Conservation (phyloP, 2,888 invertebrate genomes). For the Prenolepis imparis region DNA sequence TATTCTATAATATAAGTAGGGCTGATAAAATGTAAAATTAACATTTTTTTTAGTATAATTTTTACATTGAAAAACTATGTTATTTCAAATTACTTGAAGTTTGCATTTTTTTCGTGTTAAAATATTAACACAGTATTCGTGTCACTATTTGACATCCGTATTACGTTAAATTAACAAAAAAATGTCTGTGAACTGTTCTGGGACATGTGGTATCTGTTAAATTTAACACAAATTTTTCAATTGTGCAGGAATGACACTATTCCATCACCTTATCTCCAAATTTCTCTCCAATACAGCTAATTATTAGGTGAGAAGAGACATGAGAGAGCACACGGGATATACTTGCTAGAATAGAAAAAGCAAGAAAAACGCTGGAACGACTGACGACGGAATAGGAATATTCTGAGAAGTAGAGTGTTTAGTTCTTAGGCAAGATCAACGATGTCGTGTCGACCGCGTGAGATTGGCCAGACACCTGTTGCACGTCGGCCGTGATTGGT, state of each 20-base stretch:
- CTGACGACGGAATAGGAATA: conserved; percentile 60
- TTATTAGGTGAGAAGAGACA: neutral
- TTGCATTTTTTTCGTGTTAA: too few species aligned
- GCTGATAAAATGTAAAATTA: too few species aligned
- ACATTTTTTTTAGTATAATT: too few species aligned
- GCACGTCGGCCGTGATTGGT: conserved; percentile 79
- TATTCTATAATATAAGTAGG: too few species aligned
- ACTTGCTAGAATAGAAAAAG: conserved; percentile 33
- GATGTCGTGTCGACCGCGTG: conserved; percentile 41
- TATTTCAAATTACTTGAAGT: too few species aligned
- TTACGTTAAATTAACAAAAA: too few species aligned
- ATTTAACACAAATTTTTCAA: too few species aligned
- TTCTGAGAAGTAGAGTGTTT: conserved; percentile 66
- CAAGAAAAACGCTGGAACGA: conserved; percentile 47
- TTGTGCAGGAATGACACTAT: conserved; percentile 51
- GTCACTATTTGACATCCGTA: too few species aligned
- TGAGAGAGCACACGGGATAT: neutral
- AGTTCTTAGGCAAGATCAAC: conserved; percentile 61
- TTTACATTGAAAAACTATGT: too few species aligned
- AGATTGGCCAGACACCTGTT: conserved; percentile 85
- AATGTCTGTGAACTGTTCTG: too few species aligned
- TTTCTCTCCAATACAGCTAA: neutral
- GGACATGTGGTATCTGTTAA: too few species aligned
- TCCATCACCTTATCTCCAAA: neutral
- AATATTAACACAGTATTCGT: too few species aligned